These are phyloP conservation scores for Luffia ferchaultella DNA, from an alignment of 2,888 invertebrate genomes.

Conservation along the genomic window DNA sequence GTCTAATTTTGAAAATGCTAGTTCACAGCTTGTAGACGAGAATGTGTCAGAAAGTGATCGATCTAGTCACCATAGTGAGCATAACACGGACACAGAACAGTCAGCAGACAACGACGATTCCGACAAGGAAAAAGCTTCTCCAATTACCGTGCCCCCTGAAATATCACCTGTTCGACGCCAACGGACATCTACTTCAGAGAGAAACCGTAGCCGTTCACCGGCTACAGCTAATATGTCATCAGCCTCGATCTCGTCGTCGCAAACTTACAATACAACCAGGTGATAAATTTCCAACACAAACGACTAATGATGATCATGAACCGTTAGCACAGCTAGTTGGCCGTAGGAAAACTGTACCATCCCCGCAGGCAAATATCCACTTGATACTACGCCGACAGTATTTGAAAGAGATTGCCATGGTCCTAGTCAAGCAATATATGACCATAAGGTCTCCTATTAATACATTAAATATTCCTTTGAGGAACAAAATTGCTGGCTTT, in stretches of 20 bases:
- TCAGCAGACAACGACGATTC: constrained; percentile 5
- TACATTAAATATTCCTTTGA: too few species aligned
- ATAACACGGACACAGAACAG: constrained; percentile 4
- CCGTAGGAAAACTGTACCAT: too few species aligned
- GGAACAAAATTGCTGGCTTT: too few species aligned
- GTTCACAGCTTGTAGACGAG: too few species aligned
- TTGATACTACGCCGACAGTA: too few species aligned
- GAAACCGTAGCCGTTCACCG: not conserved
- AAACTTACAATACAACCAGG: not conserved
- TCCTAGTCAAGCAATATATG: too few species aligned
- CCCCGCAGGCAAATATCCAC: too few species aligned
- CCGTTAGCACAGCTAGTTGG: too few species aligned
- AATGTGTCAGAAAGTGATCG: constrained; percentile 3
- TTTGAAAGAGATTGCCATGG: too few species aligned
- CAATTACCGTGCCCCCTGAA: not conserved
- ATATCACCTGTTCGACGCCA: not conserved
- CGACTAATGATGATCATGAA: too few species aligned
- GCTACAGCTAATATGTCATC: not conserved
- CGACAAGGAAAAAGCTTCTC: constrained; percentile 1
- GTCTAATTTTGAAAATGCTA: constrained; percentile 6
- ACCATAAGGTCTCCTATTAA: too few species aligned
- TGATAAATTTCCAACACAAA: not conserved
- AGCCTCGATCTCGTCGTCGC: not conserved
- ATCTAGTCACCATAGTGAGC: constrained; percentile 3
- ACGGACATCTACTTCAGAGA: constrained; percentile 2